Evolutionary conservation across 2,113 vertebrate genomes (phyloP), one percentile per base, ranked within the genome.

Genomic region (Ailuropoda melanoleuca): DNA sequence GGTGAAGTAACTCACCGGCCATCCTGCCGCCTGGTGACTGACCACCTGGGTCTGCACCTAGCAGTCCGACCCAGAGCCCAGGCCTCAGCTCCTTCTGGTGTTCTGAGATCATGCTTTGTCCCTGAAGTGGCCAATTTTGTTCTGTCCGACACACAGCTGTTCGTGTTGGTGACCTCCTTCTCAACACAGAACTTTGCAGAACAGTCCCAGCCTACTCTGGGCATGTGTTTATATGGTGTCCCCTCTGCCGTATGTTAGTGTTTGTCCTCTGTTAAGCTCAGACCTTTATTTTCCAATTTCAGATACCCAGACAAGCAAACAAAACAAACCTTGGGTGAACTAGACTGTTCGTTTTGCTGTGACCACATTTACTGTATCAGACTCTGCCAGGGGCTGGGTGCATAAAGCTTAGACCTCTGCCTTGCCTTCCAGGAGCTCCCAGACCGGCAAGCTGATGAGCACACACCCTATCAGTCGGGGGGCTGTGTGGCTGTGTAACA

Each of bases 131-230:
- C 43, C 3, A 8, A 2, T 17, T 8, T 34, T 39, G 53, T 58
- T 55, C 56, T 9, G 0, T 19, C n/a, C 1, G 0, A 72, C 14
- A 0, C 50, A 48, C 37, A 2, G 10, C 48, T 14, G 3, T 50
- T 50, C 15, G 46, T 56, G 17, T 10, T 4, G 31, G 66, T 58
- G 56, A 17, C 66, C 23, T 53, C 48, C 56, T 29, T 23, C 48
- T 55, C 50, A 17, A 31, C 31, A 17, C 1, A 4, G 48, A 34
- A 7, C 50, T 37, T 15, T 39, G 37, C 26, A 3, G 86, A 53
- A 43, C 19, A 4, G 31, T 3, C 77, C 37, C 60, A 31, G 26
- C 60, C 23, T 50, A 1, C 24, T 34, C 81, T 37, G 37, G 77
- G 53, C 2, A 10, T 1, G 2, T 3, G 8, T 31, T 56, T 43